Percentiles rank a stretch among this genome's conserved stretches.
These are phyloP conservation scores for Ceratosolen fusciceps DNA, from an alignment of 1,140 invertebrate genomes.

Conservation along the genomic window DNA sequence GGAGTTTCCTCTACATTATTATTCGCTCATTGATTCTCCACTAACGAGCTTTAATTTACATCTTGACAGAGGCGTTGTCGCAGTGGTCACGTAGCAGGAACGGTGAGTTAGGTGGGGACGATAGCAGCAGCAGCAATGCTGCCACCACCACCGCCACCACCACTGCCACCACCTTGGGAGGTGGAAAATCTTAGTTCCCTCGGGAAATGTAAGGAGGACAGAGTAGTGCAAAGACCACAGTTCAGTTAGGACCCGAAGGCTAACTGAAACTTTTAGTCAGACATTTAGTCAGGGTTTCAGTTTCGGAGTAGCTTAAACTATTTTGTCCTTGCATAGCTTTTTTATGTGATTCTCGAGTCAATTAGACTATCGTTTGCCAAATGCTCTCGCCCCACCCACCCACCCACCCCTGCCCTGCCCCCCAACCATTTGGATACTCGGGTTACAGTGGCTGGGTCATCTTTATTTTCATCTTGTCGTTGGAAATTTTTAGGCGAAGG, in stretches of 20 bases:
- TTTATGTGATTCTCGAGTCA: conserved; percentile 44
- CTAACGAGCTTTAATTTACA: conserved; percentile 44
- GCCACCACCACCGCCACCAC: neutral
- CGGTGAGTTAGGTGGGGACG: conserved; percentile 20
- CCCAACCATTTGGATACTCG: too few species aligned
- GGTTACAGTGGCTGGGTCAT: too few species aligned
- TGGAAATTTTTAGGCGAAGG: neutral
- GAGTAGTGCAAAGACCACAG: neutral
- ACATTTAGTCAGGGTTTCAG: conserved; percentile 11
- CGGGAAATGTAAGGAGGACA: neutral
- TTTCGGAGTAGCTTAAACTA: conserved; percentile 38
- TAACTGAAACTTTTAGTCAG: conserved; percentile 37
- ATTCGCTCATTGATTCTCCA: conserved; percentile 40
- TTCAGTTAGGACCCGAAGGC: conserved; percentile 24
- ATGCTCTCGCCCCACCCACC: neutral
- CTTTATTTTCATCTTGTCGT: too few species aligned
- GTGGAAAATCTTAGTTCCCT: too few species aligned
- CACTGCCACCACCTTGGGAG: neutral
- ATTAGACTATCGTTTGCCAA: conserved; percentile 40
- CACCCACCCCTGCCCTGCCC: neutral
- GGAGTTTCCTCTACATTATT: conserved; percentile 33
- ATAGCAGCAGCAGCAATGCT: neutral
- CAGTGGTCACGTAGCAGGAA: too few species aligned
- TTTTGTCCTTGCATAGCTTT: conserved; percentile 30
- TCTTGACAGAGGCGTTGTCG: neutral